These are phyloP conservation scores for Perca schrenkii DNA, from an alignment of 2,113 vertebrate genomes.

Conservation along the genomic window DNA sequence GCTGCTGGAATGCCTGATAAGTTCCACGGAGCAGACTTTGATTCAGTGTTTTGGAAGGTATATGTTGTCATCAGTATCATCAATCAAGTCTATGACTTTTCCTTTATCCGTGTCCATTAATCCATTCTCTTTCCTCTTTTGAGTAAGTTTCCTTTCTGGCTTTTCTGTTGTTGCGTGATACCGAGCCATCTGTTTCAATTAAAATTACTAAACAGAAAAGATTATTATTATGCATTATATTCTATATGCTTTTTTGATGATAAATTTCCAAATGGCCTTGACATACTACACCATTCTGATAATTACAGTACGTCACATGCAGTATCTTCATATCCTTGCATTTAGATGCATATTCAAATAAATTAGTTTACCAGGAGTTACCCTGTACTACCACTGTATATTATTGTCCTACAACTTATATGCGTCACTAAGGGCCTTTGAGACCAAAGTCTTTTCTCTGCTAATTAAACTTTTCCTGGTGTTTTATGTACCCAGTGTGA, in stretches of 20 bases:
- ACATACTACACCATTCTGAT: not conserved
- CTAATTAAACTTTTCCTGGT: slow-evolving; percentile 30
- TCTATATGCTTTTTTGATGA: not conserved
- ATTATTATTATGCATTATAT: slow-evolving; percentile 10
- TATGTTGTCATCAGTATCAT: slow-evolving; percentile 2
- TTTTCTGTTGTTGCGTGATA: slow-evolving; percentile 31
- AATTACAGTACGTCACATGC: not conserved
- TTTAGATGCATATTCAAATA: slow-evolving; percentile 33
- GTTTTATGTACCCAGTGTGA: slow-evolving; percentile 87
- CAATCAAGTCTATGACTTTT: slow-evolving; percentile 15
- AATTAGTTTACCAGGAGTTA: not conserved
- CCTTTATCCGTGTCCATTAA: not conserved
- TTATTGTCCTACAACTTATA: slow-evolving; percentile 32
- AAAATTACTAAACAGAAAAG: slow-evolving; percentile 2
- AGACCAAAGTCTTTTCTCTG: slow-evolving; percentile 16
- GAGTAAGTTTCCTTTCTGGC: slow-evolving; percentile 15
- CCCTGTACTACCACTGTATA: not conserved
- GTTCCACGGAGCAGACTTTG: slow-evolving; percentile 95
- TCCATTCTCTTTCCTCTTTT: not conserved
- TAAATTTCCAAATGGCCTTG: not conserved
- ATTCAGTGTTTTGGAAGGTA: slow-evolving; percentile 99
- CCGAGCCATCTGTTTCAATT: slow-evolving; percentile 43
- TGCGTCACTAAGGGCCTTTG: slow-evolving; percentile 20
- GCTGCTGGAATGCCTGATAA: slow-evolving; percentile 95
- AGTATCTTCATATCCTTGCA: not conserved